These are phyloP conservation scores for Hemitrygon akajei DNA, from an alignment of 2,797 vertebrate genomes.

Conservation along the genomic window DNA sequence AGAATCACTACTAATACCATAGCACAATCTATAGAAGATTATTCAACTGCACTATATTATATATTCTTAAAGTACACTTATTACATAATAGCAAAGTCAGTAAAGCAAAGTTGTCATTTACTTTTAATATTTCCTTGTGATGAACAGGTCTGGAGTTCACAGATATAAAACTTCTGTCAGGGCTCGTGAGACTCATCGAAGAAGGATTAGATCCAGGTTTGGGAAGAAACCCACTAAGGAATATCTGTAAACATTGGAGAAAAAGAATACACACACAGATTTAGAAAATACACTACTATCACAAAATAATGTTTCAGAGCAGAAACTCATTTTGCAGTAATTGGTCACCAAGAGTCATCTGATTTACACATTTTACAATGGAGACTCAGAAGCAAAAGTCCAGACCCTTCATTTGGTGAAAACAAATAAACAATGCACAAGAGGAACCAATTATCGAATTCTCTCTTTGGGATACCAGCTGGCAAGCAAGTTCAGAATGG, in stretches of 20 bases:
- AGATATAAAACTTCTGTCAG: constrained; percentile 81
- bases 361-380: not conserved
- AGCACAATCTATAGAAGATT: not conserved
- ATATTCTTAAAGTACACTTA: constrained; percentile 4
- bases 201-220: constrained; percentile 67
- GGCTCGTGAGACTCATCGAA: constrained; percentile 68
- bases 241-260: constrained; percentile 61
- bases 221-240: constrained; percentile 81
- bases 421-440: not conserved
- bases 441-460: not conserved
- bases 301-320: not conserved
- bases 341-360: not conserved
- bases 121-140: constrained; percentile 88
- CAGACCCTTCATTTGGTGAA: not conserved
- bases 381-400: not conserved
- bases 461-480: not conserved
- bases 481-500: not conserved
- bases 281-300: not conserved
- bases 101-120: constrained; percentile 49
- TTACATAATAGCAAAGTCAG: not conserved
- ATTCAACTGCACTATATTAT: not conserved
- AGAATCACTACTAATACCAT: not conserved
- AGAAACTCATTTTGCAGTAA: not conserved
- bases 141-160: constrained; percentile 80
- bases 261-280: not conserved